Evolutionary conservation across 2,113 vertebrate genomes (phyloP).

Genomic region (Ornithorhynchus anatinus): DNA sequence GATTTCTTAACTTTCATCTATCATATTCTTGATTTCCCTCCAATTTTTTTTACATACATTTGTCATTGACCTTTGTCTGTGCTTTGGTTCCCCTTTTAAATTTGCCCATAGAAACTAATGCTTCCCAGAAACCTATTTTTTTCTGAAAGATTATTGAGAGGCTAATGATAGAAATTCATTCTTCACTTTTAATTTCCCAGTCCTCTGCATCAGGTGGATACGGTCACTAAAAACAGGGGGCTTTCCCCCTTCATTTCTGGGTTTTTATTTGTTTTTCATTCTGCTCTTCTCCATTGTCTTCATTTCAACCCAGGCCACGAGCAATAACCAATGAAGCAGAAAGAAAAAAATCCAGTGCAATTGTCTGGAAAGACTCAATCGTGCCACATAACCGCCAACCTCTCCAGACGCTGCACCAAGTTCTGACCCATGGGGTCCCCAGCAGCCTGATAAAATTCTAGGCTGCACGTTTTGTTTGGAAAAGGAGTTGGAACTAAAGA

Average conservation of each 20-base stretch:
- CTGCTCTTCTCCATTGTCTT: slow-evolving; percentile 60
- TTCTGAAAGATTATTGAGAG: no score
- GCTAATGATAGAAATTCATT: no score
- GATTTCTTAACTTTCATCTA: no score
- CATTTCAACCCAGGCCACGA: slow-evolving; percentile 53
- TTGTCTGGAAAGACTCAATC: slow-evolving; percentile 60
- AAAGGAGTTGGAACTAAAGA: neutral
- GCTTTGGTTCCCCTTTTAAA: no score
- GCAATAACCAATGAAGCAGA: slow-evolving; percentile 57
- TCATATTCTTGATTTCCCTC: no score
- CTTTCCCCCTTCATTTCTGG: neutral
- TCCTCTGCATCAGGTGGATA: slow-evolving; percentile 52
- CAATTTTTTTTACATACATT: no score
- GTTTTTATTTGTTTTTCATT: slow-evolving; percentile 57
- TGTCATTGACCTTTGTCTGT: no score
- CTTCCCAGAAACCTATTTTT: no score
- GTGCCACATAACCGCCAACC: slow-evolving; percentile 15
- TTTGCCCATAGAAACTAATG: no score
- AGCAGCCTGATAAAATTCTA: neutral
- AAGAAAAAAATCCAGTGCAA: slow-evolving; percentile 52
- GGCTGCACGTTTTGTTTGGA: neutral
- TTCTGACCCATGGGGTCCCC: slow-evolving; percentile 21
- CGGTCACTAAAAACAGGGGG: slow-evolving; percentile 58
- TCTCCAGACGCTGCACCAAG: neutral
- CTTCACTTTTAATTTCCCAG: slow-evolving; percentile 57